These are phyloP conservation scores for Pampusana beccarii DNA, from an alignment of 2,113 vertebrate genomes.

Conservation along the genomic window DNA sequence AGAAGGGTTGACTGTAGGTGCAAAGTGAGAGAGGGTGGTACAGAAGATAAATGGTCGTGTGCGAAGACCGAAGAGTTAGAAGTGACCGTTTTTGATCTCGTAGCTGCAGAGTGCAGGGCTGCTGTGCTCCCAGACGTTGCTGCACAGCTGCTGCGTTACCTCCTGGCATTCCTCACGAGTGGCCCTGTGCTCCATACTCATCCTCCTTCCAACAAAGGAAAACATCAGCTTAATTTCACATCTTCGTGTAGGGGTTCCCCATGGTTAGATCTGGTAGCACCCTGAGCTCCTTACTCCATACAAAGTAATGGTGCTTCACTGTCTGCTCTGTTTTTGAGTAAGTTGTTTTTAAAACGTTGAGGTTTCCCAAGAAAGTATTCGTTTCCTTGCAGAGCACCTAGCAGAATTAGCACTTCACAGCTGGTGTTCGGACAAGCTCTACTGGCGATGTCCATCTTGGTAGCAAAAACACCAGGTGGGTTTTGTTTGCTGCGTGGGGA, in stretches of 20 bases:
- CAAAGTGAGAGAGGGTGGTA: background rate
- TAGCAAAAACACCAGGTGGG: accelerated
- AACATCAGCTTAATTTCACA: background rate
- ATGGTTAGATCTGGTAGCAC: background rate
- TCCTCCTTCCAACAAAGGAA: background rate
- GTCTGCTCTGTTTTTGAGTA: background rate
- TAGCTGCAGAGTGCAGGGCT: too few relatives aligned
- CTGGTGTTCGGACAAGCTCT: background rate
- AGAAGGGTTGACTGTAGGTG: background rate
- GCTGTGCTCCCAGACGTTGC: background rate
- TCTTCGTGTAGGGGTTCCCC: background rate
- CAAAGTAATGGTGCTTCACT: background rate
- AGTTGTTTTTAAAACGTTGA: background rate
- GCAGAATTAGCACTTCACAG: background rate
- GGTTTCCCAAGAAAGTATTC: background rate
- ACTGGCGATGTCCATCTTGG: accelerated
- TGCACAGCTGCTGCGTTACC: accelerated
- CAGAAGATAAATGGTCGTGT: background rate
- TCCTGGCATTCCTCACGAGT: background rate
- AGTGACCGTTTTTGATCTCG: background rate
- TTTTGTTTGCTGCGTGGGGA: too few relatives aligned
- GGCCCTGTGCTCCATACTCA: background rate
- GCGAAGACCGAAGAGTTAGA: background rate
- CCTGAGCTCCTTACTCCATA: background rate
- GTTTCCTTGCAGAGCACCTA: background rate